phyloP scores from a whole-genome alignment of 2,888 invertebrate genomes.

The Thera obeliscata region DNA sequence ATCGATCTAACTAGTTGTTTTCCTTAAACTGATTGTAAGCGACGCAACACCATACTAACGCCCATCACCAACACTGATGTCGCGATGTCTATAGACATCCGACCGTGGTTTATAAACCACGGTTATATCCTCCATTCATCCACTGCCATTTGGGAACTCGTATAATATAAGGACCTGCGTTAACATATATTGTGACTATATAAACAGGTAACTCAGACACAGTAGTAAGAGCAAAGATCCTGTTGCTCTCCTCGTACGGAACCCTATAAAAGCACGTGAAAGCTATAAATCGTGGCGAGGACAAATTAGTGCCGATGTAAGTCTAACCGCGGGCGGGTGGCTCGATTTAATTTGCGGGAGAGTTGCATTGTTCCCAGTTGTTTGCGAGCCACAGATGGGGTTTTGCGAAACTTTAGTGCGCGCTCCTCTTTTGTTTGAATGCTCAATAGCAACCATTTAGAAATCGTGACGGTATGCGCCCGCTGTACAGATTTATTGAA shows the following conservation, averaged over 20 bases:
- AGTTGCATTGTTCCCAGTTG: slow-evolving; percentile 64
- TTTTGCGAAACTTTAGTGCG: slow-evolving; percentile 55
- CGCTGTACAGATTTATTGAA: slow-evolving; percentile 55
- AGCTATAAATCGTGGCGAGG: slow-evolving; percentile 62
- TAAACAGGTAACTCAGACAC: not conserved
- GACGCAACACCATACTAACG: too few relatives aligned
- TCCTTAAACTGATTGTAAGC: too few relatives aligned
- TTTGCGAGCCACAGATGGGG: slow-evolving; percentile 59
- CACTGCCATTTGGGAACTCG: too few relatives aligned
- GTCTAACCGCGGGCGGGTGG: slow-evolving; percentile 56
- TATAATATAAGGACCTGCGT: too few relatives aligned
- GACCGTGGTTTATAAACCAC: too few relatives aligned
- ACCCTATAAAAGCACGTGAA: slow-evolving; percentile 53
- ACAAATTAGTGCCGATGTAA: slow-evolving; percentile 69
- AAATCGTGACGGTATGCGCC: slow-evolving; percentile 48
- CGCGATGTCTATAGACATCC: too few relatives aligned
- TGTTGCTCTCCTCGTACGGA: not conserved
- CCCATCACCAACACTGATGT: too few relatives aligned
- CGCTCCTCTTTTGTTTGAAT: slow-evolving; percentile 61
- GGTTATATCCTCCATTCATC: too few relatives aligned
- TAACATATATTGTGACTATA: not conserved
- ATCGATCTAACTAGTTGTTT: not conserved
- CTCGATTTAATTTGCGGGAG: slow-evolving; percentile 65
- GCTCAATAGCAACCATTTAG: slow-evolving; percentile 51
- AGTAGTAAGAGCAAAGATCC: not conserved